phyloP scores from a whole-genome alignment of 2,888 invertebrate species.

The Helicoverpa assulta region DNA sequence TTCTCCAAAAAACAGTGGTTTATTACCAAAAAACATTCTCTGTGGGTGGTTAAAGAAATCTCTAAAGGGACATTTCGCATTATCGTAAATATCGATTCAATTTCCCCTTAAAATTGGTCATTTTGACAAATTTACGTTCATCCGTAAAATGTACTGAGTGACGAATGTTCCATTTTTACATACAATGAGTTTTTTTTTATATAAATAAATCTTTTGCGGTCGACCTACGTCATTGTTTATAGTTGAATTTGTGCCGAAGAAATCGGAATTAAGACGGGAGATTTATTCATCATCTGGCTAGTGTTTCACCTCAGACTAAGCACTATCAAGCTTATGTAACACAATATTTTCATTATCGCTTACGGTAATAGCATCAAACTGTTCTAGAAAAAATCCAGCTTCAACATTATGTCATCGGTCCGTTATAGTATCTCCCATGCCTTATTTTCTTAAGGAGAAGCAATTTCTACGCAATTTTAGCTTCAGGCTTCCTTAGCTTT shows the following conservation, averaged over 20 bases:
- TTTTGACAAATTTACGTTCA: conserved; percentile 58
- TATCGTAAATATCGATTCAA: conserved; percentile 57
- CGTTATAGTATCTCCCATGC: too few relatives aligned
- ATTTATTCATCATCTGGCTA: conserved; percentile 42
- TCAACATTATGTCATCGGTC: conserved; percentile 5
- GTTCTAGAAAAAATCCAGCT: conserved; percentile 13
- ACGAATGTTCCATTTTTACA: conserved; percentile 59
- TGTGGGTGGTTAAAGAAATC: conserved; percentile 69
- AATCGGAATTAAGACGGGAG: conserved; percentile 37
- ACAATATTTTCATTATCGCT: conserved; percentile 27
- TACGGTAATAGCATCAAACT: conserved; percentile 24
- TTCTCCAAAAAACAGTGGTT: conserved; percentile 70
- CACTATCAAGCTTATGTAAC: conserved; percentile 32
- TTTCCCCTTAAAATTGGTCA: conserved; percentile 59
- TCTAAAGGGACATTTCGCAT: conserved; percentile 58
- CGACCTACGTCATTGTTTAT: conserved; percentile 56
- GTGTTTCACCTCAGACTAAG: conserved; percentile 34
- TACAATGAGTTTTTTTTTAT: conserved; percentile 58
- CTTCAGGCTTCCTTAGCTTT: too few relatives aligned
- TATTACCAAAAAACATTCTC: conserved; percentile 67
- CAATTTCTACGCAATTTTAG: too few relatives aligned
- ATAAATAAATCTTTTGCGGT: conserved; percentile 47
- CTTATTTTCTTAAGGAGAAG: too few relatives aligned
- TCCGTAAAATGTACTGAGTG: conserved; percentile 35
- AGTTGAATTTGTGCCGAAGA: conserved; percentile 33